Percentiles rank a stretch among this genome's conserved stretches.
These are phyloP conservation scores for Parnassius orleans DNA, from an alignment of 2,888 invertebrate genomes.

Conservation along the genomic window DNA sequence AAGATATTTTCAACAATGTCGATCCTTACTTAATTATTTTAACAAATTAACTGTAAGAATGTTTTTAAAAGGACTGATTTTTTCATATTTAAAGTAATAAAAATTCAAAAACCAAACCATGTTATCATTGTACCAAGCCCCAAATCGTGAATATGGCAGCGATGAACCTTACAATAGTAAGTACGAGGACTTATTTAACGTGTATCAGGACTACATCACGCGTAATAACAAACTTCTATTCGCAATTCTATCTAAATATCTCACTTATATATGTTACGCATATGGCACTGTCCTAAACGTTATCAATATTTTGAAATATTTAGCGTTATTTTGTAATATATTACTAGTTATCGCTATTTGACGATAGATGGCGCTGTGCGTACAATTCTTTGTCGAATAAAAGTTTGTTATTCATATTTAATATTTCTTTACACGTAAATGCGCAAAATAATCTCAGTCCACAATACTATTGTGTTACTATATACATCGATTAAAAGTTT, in stretches of 20 bases:
- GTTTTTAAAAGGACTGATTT: not conserved
- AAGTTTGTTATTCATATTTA: conserved; percentile 23
- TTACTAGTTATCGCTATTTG: conserved; percentile 34
- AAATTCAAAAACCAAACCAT: conserved; percentile 11
- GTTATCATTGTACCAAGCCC: conserved; percentile 16
- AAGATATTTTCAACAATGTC: conserved; percentile 7
- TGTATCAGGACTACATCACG: not conserved
- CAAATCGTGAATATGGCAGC: not conserved
- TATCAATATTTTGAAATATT: conserved; percentile 13
- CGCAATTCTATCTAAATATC: not conserved
- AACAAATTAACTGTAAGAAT: not conserved
- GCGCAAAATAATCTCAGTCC: conserved; percentile 76
- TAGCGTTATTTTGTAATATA: conserved; percentile 31
- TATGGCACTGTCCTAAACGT: conserved; percentile 43
- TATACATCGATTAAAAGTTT: conserved; percentile 55
- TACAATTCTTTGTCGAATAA: conserved; percentile 33
- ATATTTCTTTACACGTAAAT: conserved; percentile 48
- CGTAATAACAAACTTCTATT: conserved; percentile 4
- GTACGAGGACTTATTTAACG: conserved; percentile 24
- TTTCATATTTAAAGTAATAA: conserved; percentile 1
- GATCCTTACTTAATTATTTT: not conserved
- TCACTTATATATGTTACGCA: conserved; percentile 25
- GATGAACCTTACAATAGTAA: conserved; percentile 8
- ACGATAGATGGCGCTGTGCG: conserved; percentile 50
- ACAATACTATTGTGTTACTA: conserved; percentile 63